Conservation (phyloP, 2,888 invertebrate species). For the Nycteola revayana region DNA sequence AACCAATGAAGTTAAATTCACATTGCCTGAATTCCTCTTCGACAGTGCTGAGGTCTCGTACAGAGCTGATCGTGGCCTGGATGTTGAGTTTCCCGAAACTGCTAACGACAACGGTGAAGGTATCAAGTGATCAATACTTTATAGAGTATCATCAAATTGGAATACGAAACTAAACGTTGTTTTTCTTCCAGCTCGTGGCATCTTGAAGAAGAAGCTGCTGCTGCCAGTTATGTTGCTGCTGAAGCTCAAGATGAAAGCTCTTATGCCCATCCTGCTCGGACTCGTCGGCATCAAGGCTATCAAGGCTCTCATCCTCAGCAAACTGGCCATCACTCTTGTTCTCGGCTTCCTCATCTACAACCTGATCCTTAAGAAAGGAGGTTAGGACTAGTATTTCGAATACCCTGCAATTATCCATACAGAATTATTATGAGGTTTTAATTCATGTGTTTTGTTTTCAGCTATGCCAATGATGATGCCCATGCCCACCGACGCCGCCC, state of each 20-base stretch:
- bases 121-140: slow-evolving; percentile 35
- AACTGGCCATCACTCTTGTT: slow-evolving; percentile 90
- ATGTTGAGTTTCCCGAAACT: slow-evolving; percentile 81
- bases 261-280: slow-evolving; percentile 91
- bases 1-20: slow-evolving; percentile 88
- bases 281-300: slow-evolving; percentile 91
- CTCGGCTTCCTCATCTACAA: slow-evolving; percentile 91
- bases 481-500: slow-evolving; percentile 80
- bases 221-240: slow-evolving; percentile 89
- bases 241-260: slow-evolving; percentile 91
- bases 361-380: slow-evolving; percentile 88
- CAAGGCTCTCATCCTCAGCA: slow-evolving; percentile 92
- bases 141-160: neutral
- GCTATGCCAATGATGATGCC: slow-evolving; percentile 89
- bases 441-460: slow-evolving; percentile 35
- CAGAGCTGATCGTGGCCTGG: slow-evolving; percentile 85
- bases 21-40: slow-evolving; percentile 87
- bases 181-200: slow-evolving; percentile 85
- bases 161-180: slow-evolving; percentile 9
- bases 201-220: slow-evolving; percentile 91
- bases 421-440: too few species aligned
- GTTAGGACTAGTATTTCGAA: slow-evolving; percentile 59
- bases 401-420: too few species aligned
- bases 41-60: slow-evolving; percentile 85
- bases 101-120: slow-evolving; percentile 80